Conservation (phyloP, 23 tunicate genomes). For the Styela plicata region DNA sequence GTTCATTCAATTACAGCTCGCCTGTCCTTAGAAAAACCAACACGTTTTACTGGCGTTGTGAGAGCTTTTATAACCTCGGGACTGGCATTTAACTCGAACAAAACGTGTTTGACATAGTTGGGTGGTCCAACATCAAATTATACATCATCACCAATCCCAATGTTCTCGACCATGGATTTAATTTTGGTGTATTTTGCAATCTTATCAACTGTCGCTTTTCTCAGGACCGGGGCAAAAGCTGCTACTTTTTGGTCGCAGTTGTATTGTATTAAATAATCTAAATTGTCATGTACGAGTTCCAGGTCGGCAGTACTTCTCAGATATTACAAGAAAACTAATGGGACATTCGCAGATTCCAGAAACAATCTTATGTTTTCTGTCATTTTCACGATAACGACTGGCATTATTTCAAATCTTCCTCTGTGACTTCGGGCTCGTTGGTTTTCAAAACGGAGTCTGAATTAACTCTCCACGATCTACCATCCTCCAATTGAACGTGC, state of each 20-base stretch:
- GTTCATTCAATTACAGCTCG: conserved; percentile 3
- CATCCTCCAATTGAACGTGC: not conserved
- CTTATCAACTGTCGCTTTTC: conserved; percentile 14
- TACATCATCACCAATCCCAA: not conserved
- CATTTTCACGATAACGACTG: conserved; percentile 18
- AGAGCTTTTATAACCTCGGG: conserved; percentile 4
- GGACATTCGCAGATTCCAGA: not conserved
- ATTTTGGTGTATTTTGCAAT: not conserved
- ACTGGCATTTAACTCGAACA: not conserved
- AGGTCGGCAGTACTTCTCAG: conserved; percentile 13
- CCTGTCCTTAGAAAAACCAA: conserved; percentile 12
- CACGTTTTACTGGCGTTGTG: not conserved
- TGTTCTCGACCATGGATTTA: not conserved
- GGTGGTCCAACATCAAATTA: conserved; percentile 28
- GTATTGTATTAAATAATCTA: conserved; percentile 8
- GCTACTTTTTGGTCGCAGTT: conserved; percentile 8
- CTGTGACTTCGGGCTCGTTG: not conserved
- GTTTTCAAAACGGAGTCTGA: conserved; percentile 4
- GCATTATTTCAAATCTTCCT: not conserved
- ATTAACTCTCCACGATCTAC: conserved; percentile 11
- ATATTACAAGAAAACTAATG: conserved; percentile 11
- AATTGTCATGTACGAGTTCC: not conserved
- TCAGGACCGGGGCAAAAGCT: not conserved
- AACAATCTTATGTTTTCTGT: conserved; percentile 17
- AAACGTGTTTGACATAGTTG: not conserved